Conservation (phyloP, 2,797 vertebrate genomes). For the Phataginus tricuspis region DNA sequence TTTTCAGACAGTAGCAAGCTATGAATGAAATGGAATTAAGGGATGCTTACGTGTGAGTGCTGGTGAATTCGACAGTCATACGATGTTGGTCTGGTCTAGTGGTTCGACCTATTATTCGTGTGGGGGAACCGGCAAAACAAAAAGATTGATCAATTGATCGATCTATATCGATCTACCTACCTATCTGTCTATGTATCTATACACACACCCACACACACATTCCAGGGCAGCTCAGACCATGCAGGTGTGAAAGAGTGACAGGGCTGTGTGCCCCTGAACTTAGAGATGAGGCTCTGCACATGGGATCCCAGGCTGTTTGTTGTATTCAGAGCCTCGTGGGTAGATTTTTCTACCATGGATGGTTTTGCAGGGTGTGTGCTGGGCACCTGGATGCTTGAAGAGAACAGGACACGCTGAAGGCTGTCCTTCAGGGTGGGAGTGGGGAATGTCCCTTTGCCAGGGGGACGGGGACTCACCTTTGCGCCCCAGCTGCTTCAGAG, state of each 20-base stretch:
- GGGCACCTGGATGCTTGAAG: not conserved
- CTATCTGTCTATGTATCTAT: not conserved
- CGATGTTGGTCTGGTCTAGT: not conserved
- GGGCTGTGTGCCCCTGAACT: not conserved
- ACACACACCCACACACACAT: not conserved
- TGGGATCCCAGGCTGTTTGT: fast-evolving
- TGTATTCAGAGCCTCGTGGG: fast-evolving
- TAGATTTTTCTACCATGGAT: fast-evolving
- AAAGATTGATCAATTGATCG: no score
- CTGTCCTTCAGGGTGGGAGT: not conserved
- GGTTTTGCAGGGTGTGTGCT: not conserved
- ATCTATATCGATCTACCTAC: no score
- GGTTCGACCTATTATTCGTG: no score
- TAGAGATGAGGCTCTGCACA: not conserved
- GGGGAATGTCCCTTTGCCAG: not conserved
- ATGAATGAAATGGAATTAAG: not conserved
- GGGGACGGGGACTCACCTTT: not conserved
- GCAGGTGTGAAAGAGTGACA: not conserved
- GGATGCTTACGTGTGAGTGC: fast-evolving
- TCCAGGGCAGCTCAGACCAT: not conserved
- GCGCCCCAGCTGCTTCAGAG: not conserved
- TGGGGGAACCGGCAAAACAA: not conserved
- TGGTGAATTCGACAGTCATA: not conserved
- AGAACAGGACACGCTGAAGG: fast-evolving
- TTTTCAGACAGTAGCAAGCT: not conserved